phyloP scores from a whole-genome alignment of 2,113 vertebrate genomes.

The Seriola aureovittata region DNA sequence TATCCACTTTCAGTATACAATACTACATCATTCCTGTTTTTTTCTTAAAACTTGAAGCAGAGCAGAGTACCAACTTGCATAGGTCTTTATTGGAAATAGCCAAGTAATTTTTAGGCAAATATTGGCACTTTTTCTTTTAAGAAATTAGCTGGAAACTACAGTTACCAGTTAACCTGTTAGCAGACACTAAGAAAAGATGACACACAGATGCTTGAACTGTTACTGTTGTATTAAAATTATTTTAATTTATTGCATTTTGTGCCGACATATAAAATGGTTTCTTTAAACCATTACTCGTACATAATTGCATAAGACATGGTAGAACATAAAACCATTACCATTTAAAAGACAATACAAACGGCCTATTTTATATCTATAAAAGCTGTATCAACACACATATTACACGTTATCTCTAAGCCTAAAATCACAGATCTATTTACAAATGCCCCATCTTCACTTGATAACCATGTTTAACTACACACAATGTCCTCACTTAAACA shows the following conservation, averaged over 20 bases:
- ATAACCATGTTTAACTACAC: constrained; percentile 1
- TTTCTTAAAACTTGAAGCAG: no score
- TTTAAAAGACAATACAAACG: constrained; percentile 84
- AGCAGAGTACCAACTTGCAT: not conserved
- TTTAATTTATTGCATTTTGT: constrained; percentile 86
- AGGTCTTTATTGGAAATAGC: not conserved
- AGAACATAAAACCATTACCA: constrained; percentile 27
- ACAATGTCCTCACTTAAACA: not conserved
- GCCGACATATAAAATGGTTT: constrained; percentile 91
- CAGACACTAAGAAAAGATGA: not conserved
- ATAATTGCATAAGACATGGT: constrained; percentile 85
- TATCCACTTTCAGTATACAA: no score
- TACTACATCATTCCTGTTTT: no score
- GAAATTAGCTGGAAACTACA: not conserved
- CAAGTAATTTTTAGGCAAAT: not conserved
- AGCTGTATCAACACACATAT: constrained; percentile 82
- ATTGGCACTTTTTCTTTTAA: no score
- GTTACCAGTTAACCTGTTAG: not conserved
- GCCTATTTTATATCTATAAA: constrained; percentile 66
- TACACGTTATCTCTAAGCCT: constrained; percentile 85
- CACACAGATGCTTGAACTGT: not conserved
- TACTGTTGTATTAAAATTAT: constrained; percentile 54
- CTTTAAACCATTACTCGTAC: constrained; percentile 86
- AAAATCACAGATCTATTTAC: constrained; percentile 86
- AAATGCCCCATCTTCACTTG: constrained; percentile 47